These are phyloP conservation scores for Picus viridis DNA, from an alignment of 2,797 vertebrate species.

Conservation along the genomic window DNA sequence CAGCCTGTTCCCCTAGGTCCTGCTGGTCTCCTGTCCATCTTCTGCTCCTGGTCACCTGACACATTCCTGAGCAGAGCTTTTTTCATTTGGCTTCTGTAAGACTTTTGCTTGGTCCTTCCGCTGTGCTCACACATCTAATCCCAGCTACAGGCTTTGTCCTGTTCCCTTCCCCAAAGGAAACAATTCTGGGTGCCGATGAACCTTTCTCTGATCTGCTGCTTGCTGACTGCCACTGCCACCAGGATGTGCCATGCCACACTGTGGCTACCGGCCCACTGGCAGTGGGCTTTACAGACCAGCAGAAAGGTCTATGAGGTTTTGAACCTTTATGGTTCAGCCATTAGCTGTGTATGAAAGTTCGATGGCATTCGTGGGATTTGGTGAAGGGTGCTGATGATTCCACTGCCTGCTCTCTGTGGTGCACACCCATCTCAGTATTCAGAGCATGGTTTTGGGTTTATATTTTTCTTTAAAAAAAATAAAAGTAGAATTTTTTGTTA, in stretches of 20 bases:
- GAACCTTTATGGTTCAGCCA: not conserved
- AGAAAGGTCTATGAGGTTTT: not conserved
- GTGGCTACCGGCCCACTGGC: not conserved
- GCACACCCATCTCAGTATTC: not conserved
- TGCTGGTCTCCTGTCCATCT: not conserved
- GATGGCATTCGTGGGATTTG: not conserved
- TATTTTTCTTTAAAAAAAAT: not conserved
- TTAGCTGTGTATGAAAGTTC: not conserved
- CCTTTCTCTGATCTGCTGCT: not conserved
- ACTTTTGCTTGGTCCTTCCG: not conserved
- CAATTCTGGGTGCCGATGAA: not conserved
- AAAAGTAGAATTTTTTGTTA: not conserved
- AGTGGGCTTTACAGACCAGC: not conserved
- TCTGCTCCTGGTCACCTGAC: not conserved
- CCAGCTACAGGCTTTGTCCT: not conserved
- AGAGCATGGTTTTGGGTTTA: not conserved
- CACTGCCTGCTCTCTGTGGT: not conserved
- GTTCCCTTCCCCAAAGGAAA: not conserved
- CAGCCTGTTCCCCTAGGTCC: not conserved
- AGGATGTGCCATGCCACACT: accelerated
- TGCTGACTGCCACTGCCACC: accelerated
- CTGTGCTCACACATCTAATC: not conserved
- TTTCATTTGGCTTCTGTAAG: not conserved
- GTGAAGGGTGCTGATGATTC: not conserved
- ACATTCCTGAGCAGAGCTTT: accelerated